Evolutionary conservation across 2,888 invertebrate species (phyloP), one percentile per base, ranked within the genome.

Genomic region (Volucella inanis): DNA sequence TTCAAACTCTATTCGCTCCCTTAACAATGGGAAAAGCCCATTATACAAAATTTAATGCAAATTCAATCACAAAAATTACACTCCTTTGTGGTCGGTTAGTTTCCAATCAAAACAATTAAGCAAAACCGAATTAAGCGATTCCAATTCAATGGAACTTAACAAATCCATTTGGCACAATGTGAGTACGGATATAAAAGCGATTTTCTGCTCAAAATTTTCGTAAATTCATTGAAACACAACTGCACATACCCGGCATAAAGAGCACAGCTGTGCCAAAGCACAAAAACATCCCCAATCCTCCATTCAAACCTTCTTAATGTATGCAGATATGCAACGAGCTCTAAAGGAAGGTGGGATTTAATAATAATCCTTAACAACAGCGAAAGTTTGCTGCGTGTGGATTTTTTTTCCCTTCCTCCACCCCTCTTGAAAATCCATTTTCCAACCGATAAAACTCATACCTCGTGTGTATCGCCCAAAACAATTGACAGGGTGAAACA

Each of bases 401-500:
- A 59, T 68, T 68, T 76, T 68, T 62, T 49, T 68, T 52, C n/a
- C 43, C 18, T 59, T 22, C 31, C 12, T 22, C 18, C 2, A 22
- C 18, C 2, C 18, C 18, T 22, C 18, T 31, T 49, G 15, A 49
- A 59, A 50, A 52, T 43, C 52, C 61, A 52, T 15, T 61, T 61
- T 76, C 45, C 76, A 45, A 52, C 43, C 76, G 38, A 76, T 76
- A 67, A 11, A 12, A 4, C 15, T 64, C 6, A 6, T 12, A 8
- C 54, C 0, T 8, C n/a, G 10, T 11, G 11, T 12, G 8, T 45
- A 0, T 8, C 8, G 41, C 9, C 15, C 43, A 12, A 43, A 39
- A 39, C 38, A 43, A 39, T 45, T 14, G 50, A 31, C 55, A 55
- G 65, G 38, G 43, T 57, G 57, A 50, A 49, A 38, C 59, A 61